Evolutionary conservation across 2,888 invertebrate species (phyloP), one percentile per base, ranked within the genome.

Genomic region (Heteropelma amictum): DNA sequence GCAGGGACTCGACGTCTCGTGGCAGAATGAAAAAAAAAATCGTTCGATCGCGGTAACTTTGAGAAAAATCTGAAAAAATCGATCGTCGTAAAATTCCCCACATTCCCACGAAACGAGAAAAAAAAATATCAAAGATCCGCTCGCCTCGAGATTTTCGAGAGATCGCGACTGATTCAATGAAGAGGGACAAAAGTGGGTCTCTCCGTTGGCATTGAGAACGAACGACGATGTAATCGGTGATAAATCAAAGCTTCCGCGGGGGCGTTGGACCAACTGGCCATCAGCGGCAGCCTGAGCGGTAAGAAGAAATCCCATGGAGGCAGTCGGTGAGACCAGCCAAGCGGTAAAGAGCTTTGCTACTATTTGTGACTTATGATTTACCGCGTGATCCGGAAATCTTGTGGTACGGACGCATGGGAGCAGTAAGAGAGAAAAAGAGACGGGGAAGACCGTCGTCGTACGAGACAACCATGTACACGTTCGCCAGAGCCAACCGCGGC

Each of bases 331-430:
- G 33, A 12, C 58, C 38, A 40, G 30, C 53, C 38, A 40, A 45
- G 53, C 65, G 33, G 53, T 35, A 51, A 49, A 47, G 60, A 65
- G 72, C 60, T 67, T 51, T 58, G 70, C 74, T 70, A 70, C 65
- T 75, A 75, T 75, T 75, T 70, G 74, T 49, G 74, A 70, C 74
- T 70, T 61, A 49, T 70, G 74, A 75, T 75, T 75, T 67, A 70
- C 35, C 61, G 74, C 23, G 60, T 21, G 23, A 60, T 61, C 61
- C 54, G 54, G 56, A 67, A 47, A 17, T 2, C 58, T 42, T 7
- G 58, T 38, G n/a, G n/a, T n/a, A n/a, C 38, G 8, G 38, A 33
- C 23, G 23, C 17, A 33, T 33, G 10, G 47, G 19, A 61, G 47
- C 40, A 38, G 17, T 7, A 54, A 40, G 67, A 56, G 56, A 47